Conservation (phyloP, 2,113 vertebrate genomes). For the Micronycteris hirsuta region DNA sequence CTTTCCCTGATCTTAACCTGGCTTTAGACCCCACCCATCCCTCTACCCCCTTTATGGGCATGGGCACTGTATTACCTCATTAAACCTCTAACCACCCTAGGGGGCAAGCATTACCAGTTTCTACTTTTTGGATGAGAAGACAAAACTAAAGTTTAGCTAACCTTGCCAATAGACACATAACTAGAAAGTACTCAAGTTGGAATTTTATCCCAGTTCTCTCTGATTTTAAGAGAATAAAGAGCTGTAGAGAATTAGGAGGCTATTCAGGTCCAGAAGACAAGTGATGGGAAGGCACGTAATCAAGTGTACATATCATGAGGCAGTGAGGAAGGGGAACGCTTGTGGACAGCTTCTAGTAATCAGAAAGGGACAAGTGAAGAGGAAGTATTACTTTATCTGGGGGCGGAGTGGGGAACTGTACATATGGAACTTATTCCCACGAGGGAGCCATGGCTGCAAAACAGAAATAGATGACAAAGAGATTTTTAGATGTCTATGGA, state of each 20-base stretch:
- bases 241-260: neutral
- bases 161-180: neutral
- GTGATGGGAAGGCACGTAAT: neutral
- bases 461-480: neutral
- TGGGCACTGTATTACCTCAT: neutral
- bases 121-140: neutral
- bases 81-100: neutral
- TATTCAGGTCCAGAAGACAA: neutral
- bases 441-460: neutral
- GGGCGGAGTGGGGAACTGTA: neutral
- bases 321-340: neutral
- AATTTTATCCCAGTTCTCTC: neutral
- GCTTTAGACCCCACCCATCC: neutral
- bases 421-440: neutral
- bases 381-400: conserved; percentile 6
- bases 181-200: neutral
- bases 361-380: neutral
- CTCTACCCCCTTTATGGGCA: neutral
- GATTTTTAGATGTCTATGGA: neutral
- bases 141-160: neutral
- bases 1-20: neutral
- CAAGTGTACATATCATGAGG: neutral
- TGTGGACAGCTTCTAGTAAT: neutral
- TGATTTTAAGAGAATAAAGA: neutral
- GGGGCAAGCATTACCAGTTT: neutral